Base-by-base conservation (phyloP, 2,888 invertebrate species). In the Platycheirus rosarum region DNA sequence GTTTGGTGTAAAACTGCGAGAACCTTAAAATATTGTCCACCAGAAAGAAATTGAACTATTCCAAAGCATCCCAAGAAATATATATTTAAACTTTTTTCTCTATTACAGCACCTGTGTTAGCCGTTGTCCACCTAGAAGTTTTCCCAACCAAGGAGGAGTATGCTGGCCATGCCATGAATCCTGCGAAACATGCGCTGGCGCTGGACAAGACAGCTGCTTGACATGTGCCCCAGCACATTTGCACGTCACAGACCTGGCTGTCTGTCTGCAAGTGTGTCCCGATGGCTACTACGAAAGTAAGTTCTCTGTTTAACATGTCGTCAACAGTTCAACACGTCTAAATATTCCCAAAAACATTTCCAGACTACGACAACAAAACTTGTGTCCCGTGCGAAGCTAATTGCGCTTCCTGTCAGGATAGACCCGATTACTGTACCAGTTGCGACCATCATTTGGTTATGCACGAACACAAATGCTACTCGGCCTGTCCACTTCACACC, bases 121-220 rank as follows among this genome's bases (percentile, higher is more conserved):
- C 84, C 93, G 94, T 55, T 97, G 97, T 88, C 97, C 97, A 6
- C 95, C 95, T 11, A 93, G 96, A 86, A 96, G 96, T 87, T 97
- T 94, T 87, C 94, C 95, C 0, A 95, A 96, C 88, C 94, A 95
- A 86, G 95, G 94, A 44, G 95, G 94, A 46, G 93, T 94, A 18
- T 97, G 97, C 87, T 95, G 95, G 93, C 95, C 95, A 0, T 97
- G 97, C 87, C 96, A 97, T 88, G 96, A 96, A 88, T 96, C 96
- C 11, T 97, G 97, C 87, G 95, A 95, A 88, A 96, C 95, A 13
- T 97, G 97, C 87, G 95, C 95, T 20, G 97, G 97, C 6, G 94
- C 96, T 2, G 96, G 96, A 9, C 96, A 95, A 88, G 96, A 96
- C 88, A 96, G 96, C 65, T 97, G 97, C 87, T 91, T 96, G 48